These are phyloP conservation scores for Bovichtus diacanthus DNA, from an alignment of 2,797 vertebrate species.

Conservation along the genomic window DNA sequence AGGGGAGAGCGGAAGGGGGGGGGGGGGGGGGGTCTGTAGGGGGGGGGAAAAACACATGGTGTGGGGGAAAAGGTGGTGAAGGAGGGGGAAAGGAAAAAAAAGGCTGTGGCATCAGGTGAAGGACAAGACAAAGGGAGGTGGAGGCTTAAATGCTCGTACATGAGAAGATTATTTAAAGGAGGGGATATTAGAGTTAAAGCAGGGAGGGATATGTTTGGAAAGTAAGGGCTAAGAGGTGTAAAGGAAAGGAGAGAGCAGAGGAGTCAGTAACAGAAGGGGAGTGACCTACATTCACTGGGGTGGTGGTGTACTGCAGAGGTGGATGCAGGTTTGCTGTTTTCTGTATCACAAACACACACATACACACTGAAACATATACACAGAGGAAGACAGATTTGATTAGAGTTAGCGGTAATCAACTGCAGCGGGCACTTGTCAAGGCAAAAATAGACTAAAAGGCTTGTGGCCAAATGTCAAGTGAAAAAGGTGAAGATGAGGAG, in stretches of 20 bases:
- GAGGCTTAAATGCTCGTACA: slow-evolving; percentile 6
- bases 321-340: slow-evolving; percentile 67
- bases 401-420: slow-evolving; percentile 29
- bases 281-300: slow-evolving; percentile 76
- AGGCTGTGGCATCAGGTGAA: slow-evolving; percentile 39
- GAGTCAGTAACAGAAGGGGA: slow-evolving; percentile 47
- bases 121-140: slow-evolving; percentile 19
- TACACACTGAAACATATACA: slow-evolving; percentile 11
- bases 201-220: slow-evolving; percentile 13
- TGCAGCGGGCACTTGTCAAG: slow-evolving; percentile 44
- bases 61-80: slow-evolving; percentile 46
- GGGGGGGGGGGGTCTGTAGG: slow-evolving; percentile 38
- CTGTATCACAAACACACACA: slow-evolving; percentile 16
- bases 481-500: slow-evolving; percentile 2
- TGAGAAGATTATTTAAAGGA: slow-evolving; percentile 5
- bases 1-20: slow-evolving; percentile 35
- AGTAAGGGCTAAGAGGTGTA: slow-evolving; percentile 39
- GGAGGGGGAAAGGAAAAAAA: not conserved
- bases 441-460: slow-evolving; percentile 22
- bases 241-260: slow-evolving; percentile 41
- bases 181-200: not conserved
- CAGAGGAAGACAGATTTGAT: slow-evolving; percentile 24
- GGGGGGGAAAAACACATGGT: slow-evolving; percentile 70
- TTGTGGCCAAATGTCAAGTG: slow-evolving; percentile 20
- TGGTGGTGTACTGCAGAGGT: slow-evolving; percentile 68